phyloP scores from a whole-genome alignment of 2,797 vertebrate species.

The Sebastes iracundus region DNA sequence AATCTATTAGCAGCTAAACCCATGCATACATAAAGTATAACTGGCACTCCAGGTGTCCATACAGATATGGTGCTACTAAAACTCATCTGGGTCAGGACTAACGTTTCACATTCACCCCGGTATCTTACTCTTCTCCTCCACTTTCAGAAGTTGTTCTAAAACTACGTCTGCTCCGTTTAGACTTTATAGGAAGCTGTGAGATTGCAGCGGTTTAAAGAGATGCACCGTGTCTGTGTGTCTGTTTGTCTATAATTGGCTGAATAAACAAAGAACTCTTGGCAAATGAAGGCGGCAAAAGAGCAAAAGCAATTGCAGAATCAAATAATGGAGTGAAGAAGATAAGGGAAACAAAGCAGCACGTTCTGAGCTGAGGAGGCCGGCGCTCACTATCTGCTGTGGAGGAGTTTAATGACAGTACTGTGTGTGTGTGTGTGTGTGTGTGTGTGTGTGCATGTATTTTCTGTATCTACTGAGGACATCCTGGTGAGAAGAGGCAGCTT shows the following conservation, averaged over 20 bases:
- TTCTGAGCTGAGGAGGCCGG: neutral
- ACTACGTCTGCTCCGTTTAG: neutral
- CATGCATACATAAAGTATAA: neutral
- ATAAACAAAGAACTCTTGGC: conserved; percentile 20
- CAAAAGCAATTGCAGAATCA: conserved; percentile 32
- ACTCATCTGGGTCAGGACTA: neutral
- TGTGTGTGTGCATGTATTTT: neutral
- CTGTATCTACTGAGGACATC: conserved; percentile 4
- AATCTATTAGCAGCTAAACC: neutral
- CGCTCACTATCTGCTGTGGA: neutral
- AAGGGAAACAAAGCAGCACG: neutral
- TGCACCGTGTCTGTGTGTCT: neutral
- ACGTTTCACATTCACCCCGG: neutral
- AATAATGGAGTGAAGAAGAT: conserved; percentile 17
- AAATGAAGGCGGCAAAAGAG: conserved; percentile 4
- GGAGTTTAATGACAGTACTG: neutral
- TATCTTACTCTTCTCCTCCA: neutral
- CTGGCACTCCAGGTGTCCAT: neutral
- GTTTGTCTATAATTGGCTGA: conserved; percentile 3
- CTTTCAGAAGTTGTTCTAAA: neutral
- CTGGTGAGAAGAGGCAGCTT: conserved; percentile 1
- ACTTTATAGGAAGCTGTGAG: neutral
- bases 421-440: neutral
- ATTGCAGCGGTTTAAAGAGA: conserved; percentile 5
- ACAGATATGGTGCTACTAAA: neutral